phyloP scores from a whole-genome alignment of 1,140 invertebrate species.

The Potamilus streckersoni region DNA sequence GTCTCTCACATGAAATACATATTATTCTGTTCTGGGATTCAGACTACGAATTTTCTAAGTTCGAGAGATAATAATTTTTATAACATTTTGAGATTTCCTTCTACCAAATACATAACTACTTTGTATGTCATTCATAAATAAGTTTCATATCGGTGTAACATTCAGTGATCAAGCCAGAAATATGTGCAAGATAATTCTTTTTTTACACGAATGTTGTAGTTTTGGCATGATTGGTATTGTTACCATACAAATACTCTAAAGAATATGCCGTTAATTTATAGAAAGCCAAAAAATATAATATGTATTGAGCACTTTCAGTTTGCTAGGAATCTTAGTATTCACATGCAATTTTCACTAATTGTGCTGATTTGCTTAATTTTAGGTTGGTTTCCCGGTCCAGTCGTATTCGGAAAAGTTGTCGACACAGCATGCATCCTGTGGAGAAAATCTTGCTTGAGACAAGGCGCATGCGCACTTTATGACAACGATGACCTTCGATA shows the following conservation, averaged over 20 bases:
- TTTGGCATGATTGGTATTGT: neutral
- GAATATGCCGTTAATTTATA: neutral
- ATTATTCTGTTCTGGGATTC: no score
- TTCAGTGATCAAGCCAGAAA: no score
- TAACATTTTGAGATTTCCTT: no score
- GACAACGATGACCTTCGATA: conserved; percentile 25
- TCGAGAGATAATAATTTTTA: no score
- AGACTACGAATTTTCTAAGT: no score
- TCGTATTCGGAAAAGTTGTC: conserved; percentile 39
- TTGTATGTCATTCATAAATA: no score
- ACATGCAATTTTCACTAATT: neutral
- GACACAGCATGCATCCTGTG: conserved; percentile 43
- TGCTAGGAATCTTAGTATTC: neutral
- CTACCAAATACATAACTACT: no score
- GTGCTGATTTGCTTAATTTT: conserved; percentile 3
- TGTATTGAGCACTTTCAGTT: neutral
- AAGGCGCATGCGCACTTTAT: conserved; percentile 32
- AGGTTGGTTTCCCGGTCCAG: conserved; percentile 51
- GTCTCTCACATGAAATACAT: no score
- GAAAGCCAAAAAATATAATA: no score
- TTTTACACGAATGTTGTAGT: no score
- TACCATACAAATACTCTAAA: neutral
- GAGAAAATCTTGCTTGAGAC: conserved; percentile 25
- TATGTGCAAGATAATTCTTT: no score
- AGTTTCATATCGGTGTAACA: no score